phyloP scores from a whole-genome alignment of 2,888 invertebrate genomes.

The Ceriagrion tenellum region DNA sequence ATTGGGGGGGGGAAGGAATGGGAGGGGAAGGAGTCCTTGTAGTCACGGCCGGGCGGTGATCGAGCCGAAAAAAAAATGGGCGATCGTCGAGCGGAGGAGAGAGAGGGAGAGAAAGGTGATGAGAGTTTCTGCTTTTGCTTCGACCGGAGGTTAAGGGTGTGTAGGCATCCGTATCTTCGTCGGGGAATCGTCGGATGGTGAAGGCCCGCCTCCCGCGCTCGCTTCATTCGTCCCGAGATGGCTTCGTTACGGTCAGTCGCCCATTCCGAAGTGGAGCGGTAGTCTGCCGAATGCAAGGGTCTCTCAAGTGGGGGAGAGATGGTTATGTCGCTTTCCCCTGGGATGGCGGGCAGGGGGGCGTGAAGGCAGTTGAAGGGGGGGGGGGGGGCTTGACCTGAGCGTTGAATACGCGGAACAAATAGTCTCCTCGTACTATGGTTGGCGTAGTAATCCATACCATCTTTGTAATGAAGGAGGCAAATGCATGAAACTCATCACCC shows the following conservation, averaged over 20 bases:
- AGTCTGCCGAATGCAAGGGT: neutral
- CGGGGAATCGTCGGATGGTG: neutral
- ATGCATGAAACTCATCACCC: too few relatives aligned
- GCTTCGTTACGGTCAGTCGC: neutral
- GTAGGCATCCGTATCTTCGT: neutral
- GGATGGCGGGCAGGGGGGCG: neutral
- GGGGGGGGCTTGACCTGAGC: too few relatives aligned
- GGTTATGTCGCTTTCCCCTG: neutral
- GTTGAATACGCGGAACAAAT: too few relatives aligned
- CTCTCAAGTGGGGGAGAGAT: neutral
- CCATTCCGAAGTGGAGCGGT: conserved; percentile 12
- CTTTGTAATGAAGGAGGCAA: too few relatives aligned
- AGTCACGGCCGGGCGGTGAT: neutral
- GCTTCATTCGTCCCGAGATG: conserved; percentile 4
- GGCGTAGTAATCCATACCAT: too few relatives aligned
- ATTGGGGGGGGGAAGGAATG: neutral
- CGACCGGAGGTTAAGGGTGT: neutral
- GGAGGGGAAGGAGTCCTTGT: neutral
- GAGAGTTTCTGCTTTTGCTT: neutral
- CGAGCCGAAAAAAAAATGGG: neutral
- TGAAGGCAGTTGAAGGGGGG: neutral
- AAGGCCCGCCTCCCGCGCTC: neutral
- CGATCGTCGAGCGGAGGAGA: neutral
- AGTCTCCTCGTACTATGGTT: too few relatives aligned
- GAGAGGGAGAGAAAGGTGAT: neutral